Percentiles rank a stretch among this genome's conserved stretches.
phyloP scores from a whole-genome alignment of 2,113 vertebrate species.

The Pachyramphus minor region DNA sequence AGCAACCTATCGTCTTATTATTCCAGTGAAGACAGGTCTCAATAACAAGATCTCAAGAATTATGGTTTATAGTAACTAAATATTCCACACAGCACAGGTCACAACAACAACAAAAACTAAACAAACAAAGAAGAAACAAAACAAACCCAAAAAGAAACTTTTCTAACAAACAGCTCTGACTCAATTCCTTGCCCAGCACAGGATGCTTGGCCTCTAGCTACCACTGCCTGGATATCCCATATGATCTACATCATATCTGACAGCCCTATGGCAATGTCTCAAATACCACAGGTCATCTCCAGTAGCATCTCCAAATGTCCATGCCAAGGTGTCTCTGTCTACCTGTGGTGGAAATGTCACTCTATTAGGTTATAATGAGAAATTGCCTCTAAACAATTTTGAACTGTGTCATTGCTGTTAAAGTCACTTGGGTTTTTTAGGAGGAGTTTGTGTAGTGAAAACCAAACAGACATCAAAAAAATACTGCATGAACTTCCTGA shows the following conservation, averaged over 20 bases:
- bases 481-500: not conserved
- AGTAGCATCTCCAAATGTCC: not conserved
- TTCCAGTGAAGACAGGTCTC: not conserved
- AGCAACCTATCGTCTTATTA: not conserved
- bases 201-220: not conserved
- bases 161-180: not conserved
- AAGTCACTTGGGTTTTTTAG: not conserved
- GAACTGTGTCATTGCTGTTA: not conserved
- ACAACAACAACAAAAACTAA: not conserved
- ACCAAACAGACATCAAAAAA: not conserved
- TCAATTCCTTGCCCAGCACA: not conserved
- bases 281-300: not conserved
- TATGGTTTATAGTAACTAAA: not conserved
- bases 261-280: not conserved
- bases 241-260: not conserved
- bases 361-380: not conserved
- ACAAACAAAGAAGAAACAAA: not conserved
- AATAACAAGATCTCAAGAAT: not conserved
- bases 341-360: not conserved
- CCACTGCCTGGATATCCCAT: not conserved
- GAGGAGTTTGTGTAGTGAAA: accelerated
- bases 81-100: not conserved
- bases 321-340: not conserved
- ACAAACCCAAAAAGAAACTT: not conserved
- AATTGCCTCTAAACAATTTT: not conserved